Evolutionary conservation across 30 jellyfish, hydroid and myxozoan genomes (phyloP).

Genomic region (Aurelia sp.): DNA sequence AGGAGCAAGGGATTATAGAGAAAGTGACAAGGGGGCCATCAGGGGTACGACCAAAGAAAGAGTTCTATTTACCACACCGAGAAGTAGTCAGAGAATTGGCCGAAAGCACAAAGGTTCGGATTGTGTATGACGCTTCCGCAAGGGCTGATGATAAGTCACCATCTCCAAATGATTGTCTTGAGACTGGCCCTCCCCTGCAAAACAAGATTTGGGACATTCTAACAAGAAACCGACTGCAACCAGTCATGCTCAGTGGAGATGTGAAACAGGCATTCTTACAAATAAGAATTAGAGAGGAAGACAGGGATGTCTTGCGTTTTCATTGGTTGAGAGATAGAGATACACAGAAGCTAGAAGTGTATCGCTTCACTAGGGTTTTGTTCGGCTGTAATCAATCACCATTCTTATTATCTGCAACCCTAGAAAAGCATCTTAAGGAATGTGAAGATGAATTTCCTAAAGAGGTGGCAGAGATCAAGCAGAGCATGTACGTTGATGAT

Average conservation of each 20-base stretch:
- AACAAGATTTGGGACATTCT: conserved; percentile 42
- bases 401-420: conserved; percentile 53
- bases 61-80: conserved; percentile 57
- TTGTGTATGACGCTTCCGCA: conserved; percentile 67
- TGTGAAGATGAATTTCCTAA: conserved; percentile 3
- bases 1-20: conserved; percentile 42
- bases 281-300: conserved; percentile 18
- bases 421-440: conserved; percentile 31
- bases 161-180: conserved; percentile 71
- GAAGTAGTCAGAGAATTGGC: conserved; percentile 24
- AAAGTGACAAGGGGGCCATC: conserved; percentile 3
- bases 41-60: conserved; percentile 6
- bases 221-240: conserved; percentile 42
- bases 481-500: not conserved
- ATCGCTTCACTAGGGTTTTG: conserved; percentile 48
- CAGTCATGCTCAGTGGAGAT: conserved; percentile 29
- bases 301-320: conserved; percentile 54
- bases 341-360: not conserved
- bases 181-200: conserved; percentile 69
- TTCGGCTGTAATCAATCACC: conserved; percentile 66
- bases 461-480: conserved; percentile 44
- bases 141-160: conserved; percentile 11
- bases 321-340: conserved; percentile 57
- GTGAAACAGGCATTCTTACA: conserved; percentile 46
- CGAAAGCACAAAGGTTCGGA: conserved; percentile 44